Evolutionary conservation across 2,113 vertebrate species (phyloP).

Genomic region (Microtus ochrogaster): DNA sequence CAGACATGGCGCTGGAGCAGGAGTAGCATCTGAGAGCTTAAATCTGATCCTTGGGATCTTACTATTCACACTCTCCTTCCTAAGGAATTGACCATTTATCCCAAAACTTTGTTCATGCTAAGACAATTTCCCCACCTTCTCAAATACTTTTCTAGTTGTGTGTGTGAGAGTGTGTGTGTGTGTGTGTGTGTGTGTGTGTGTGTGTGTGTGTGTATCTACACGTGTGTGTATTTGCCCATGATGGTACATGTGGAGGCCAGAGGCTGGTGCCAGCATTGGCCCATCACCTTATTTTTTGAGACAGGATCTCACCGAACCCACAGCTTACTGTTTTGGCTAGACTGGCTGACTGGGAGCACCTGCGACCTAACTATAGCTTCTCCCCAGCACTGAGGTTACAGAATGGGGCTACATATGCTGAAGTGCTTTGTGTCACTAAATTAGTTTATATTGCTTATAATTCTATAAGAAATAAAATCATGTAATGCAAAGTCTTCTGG

Average conservation of each 20-base stretch:
- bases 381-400: background rate
- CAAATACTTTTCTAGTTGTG: background rate
- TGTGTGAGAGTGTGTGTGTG: background rate
- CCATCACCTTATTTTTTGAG: background rate
- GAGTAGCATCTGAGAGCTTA: background rate
- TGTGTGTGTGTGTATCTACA: no score
- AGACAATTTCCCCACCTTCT: background rate
- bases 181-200: background rate
- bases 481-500: background rate
- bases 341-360: background rate
- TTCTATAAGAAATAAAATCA: slow-evolving; percentile 48
- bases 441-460: background rate
- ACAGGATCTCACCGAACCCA: background rate
- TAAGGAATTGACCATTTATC: slow-evolving; percentile 29
- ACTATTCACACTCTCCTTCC: background rate
- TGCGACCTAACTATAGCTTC: background rate
- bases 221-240: background rate
- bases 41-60: background rate
- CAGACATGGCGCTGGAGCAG: background rate
- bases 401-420: background rate
- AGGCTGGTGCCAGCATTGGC: background rate
- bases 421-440: background rate
- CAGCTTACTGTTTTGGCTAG: background rate
- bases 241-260: no score
- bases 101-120: background rate